phyloP scores from a whole-genome alignment of 2,113 vertebrate species.

The Struthio camelus region DNA sequence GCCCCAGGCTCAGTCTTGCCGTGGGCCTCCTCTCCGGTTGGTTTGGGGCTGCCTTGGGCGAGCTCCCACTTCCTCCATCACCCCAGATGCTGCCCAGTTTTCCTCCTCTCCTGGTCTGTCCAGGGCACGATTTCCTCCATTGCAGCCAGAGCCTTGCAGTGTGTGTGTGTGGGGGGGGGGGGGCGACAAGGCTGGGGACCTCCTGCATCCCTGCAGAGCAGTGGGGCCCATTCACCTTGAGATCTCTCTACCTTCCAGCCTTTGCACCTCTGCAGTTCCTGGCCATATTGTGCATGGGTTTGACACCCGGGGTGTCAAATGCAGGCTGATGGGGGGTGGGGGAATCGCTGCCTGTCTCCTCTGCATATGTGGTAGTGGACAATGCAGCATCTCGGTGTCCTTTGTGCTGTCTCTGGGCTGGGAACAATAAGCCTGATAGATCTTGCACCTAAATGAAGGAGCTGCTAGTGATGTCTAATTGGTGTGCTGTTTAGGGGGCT shows the following conservation, averaged over 20 bases:
- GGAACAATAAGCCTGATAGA: constrained; percentile 18
- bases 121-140: no score
- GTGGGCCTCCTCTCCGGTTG: background rate
- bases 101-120: no score
- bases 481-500: background rate
- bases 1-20: background rate
- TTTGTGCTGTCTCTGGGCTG: constrained; percentile 14
- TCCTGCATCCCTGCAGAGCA: no score
- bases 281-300: background rate
- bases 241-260: background rate
- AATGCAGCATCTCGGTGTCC: constrained; percentile 14
- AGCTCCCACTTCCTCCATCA: no score
- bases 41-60: no score
- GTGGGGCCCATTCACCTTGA: background rate
- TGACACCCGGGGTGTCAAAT: background rate
- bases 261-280: background rate
- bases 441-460: background rate
- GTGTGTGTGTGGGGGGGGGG: no score
- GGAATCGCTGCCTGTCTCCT: background rate
- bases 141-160: no score
- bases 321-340: background rate
- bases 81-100: background rate
- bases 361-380: background rate
- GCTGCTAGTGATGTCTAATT: background rate
- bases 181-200: background rate